Percentiles rank a stretch among this genome's conserved stretches.
Evolutionary conservation across 1,140 invertebrate species (phyloP).

Genomic region (Megalopta genalis): DNA sequence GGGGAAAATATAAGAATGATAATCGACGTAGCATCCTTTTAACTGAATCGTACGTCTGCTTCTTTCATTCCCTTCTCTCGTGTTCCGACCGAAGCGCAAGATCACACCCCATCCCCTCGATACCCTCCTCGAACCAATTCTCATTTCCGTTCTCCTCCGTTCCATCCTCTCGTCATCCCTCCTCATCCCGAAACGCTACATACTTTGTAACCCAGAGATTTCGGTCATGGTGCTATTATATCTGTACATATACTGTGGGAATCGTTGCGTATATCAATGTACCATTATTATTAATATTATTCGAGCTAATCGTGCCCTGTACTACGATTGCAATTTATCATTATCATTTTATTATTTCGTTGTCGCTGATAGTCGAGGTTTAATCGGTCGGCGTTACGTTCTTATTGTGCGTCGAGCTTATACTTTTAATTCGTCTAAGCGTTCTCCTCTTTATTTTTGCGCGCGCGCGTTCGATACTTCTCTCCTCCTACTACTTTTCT

Average conservation of each 20-base stretch:
- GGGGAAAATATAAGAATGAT: conserved; percentile 10
- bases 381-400: conserved; percentile 46
- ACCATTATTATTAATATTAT: conserved; percentile 56
- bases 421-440: background rate
- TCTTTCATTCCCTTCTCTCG: conserved; percentile 26
- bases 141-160: conserved; percentile 3
- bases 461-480: background rate
- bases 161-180: conserved; percentile 20
- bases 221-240: conserved; percentile 68
- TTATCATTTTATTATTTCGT: conserved; percentile 54
- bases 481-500: no score
- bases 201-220: conserved; percentile 53
- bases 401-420: conserved; percentile 3
- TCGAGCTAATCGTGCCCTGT: conserved; percentile 31
- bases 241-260: conserved; percentile 63
- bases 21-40: conserved; percentile 31
- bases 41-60: background rate
- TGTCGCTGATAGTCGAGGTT: conserved; percentile 33
- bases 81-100: conserved; percentile 48
- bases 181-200: conserved; percentile 15
- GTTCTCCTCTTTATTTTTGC: background rate
- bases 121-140: background rate
- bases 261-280: conserved; percentile 62
- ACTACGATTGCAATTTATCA: conserved; percentile 27
- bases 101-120: background rate